Conservation (phyloP, 2,797 vertebrate species). For the Crenuchus spilurus region DNA sequence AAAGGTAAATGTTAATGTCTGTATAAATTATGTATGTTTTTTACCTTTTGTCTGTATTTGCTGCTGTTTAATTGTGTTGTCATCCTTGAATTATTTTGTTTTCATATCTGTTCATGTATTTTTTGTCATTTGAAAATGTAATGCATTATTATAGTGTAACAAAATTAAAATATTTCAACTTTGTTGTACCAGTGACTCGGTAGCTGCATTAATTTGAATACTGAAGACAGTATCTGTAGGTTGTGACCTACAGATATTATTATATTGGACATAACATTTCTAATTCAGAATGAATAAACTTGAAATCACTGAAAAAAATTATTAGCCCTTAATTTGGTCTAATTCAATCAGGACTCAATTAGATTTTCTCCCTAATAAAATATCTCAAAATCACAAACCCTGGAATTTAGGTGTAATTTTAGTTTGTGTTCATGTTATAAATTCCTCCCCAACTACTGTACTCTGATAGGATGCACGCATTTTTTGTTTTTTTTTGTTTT, state of each 20-base stretch:
- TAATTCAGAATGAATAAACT: too few relatives aligned
- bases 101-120: constrained; percentile 20
- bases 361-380: too few relatives aligned
- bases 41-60: constrained; percentile 6
- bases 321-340: too few relatives aligned
- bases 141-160: neutral
- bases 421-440: too few relatives aligned
- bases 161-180: constrained; percentile 20
- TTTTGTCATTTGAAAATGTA: neutral
- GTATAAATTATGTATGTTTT: neutral
- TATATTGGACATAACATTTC: neutral
- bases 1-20: neutral
- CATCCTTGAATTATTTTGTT: constrained; percentile 16
- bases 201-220: neutral
- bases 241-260: neutral
- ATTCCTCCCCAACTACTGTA: too few relatives aligned
- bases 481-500: too few relatives aligned
- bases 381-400: too few relatives aligned
- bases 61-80: constrained; percentile 26
- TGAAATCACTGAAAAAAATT: too few relatives aligned
- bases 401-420: too few relatives aligned
- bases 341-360: too few relatives aligned
- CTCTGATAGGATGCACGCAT: too few relatives aligned
- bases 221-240: neutral
- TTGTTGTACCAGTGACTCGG: too few relatives aligned